These are phyloP conservation scores for Corythoichthys intestinalis DNA, from an alignment of 2,113 vertebrate species.

Conservation along the genomic window DNA sequence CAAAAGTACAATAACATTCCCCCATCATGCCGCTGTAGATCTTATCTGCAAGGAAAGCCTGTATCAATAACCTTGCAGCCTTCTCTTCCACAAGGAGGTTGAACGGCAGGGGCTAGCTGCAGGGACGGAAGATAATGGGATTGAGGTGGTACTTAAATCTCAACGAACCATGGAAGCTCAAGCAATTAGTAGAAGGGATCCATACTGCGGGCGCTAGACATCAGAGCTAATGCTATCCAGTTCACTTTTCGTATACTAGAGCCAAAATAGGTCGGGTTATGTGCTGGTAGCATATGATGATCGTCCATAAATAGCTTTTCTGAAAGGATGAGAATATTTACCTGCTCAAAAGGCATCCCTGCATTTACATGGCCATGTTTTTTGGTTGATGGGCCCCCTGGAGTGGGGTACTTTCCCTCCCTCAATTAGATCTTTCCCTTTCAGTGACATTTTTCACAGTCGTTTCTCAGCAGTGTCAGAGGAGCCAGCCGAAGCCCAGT, in stretches of 20 bases:
- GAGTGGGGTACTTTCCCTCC: neutral
- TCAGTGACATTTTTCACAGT: conserved; percentile 35
- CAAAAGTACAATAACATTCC: conserved; percentile 4
- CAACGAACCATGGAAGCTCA: conserved; percentile 93
- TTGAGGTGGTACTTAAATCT: conserved; percentile 97
- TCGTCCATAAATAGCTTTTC: neutral
- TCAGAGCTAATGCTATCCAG: conserved; percentile 87
- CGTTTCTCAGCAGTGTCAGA: conserved; percentile 81
- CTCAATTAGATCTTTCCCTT: conserved; percentile 7
- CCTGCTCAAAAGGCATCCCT: neutral
- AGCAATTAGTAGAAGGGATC: conserved; percentile 95
- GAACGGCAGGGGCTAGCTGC: conserved; percentile 77
- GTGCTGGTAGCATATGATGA: neutral
- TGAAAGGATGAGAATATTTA: neutral
- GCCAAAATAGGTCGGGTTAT: neutral
- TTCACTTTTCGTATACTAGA: conserved; percentile 43
- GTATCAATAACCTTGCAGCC: conserved; percentile 84
- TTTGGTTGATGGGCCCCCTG: neutral
- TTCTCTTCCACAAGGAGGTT: conserved; percentile 50
- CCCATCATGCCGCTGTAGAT: conserved; percentile 22
- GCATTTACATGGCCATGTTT: neutral
- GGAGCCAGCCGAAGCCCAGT: conserved; percentile 79
- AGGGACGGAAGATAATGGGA: conserved; percentile 93
- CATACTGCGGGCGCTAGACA: conserved; percentile 91
- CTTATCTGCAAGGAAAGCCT: conserved; percentile 46